phyloP scores from a whole-genome alignment of 1,140 invertebrate species.

The Eciton burchellii region DNA sequence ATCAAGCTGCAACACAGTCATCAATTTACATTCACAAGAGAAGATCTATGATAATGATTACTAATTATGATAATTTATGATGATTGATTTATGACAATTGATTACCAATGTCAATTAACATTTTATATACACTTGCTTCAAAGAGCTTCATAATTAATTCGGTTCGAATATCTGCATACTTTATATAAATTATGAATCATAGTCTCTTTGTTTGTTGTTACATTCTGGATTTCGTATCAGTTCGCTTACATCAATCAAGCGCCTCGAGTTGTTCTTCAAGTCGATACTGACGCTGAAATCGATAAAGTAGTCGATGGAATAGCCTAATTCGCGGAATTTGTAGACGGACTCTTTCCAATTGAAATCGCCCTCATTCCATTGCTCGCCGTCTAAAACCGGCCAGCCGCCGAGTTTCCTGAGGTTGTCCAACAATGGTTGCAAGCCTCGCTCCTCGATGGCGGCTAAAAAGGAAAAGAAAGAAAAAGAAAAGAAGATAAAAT shows the following conservation, averaged over 20 bases:
- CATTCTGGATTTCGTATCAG: too few relatives aligned
- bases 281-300: slow-evolving; percentile 96
- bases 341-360: slow-evolving; percentile 94
- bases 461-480: slow-evolving; percentile 84
- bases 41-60: not conserved
- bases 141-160: not conserved
- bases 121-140: not conserved
- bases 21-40: not conserved
- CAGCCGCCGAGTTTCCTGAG: slow-evolving; percentile 94
- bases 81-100: too few relatives aligned
- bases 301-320: slow-evolving; percentile 96
- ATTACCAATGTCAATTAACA: too few relatives aligned
- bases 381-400: slow-evolving; percentile 93
- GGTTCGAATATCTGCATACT: not conserved
- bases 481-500: slow-evolving; percentile 74
- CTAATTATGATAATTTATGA: too few relatives aligned
- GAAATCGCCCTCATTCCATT: slow-evolving; percentile 91
- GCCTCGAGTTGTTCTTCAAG: slow-evolving; percentile 94
- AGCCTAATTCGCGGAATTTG: slow-evolving; percentile 92
- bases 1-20: slow-evolving; percentile 90
- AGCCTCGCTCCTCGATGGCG: slow-evolving; percentile 90
- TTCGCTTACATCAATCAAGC: slow-evolving; percentile 94
- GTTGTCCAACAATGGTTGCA: slow-evolving; percentile 90
- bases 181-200: slow-evolving; percentile 15
- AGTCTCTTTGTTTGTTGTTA: not conserved